Evolutionary conservation across 2,888 invertebrate genomes (phyloP), one percentile per base, ranked within the genome.

Genomic region (Eristalis intricaria): DNA sequence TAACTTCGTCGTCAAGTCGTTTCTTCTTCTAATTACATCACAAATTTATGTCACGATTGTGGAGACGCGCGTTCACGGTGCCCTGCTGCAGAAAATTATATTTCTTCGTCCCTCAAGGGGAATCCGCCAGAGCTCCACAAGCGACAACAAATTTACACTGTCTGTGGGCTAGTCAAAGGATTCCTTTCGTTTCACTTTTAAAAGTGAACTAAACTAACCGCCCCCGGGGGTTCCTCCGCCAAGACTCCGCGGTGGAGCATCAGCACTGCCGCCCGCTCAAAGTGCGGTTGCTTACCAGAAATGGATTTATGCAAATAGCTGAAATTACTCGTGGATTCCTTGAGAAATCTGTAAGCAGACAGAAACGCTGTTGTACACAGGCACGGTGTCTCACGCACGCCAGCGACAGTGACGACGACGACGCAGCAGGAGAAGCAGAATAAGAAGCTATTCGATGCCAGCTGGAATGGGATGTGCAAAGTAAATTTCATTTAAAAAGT

Each of bases 401-500:
- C 11, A 26, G 26, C 58, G 58, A 23, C 74, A 10, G 13, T 7
- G 23, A 32, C 63, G 35, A 22, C 35, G 40, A 4, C 19, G 19
- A 22, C 32, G 32, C 43, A 23, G 15, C 40, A 23, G 5, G n/a
- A 38, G 32, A 10, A 32, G 32, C 2, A 0, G 38, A 38, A 38
- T 1, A 38, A 38, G 38, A 38, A 11, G 38, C 38, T 13, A 38
- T 13, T 38, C 38, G 13, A 13, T 38, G 38, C 38, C 43, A 73
- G 68, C 71, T 81, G 84, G 58, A 76, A 73, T 65, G 74, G 70
- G 73, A 86, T 64, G 63, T 65, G 60, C 74, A 87, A 84, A 87
- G 87, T 87, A 84, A 87, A 87, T 87, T 84, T 84, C 79, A 87
- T 87, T 84, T 87, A 84, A 87, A 87, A 87, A 87, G 79, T 87